Evolutionary conservation across 1,140 invertebrate genomes (phyloP), one percentile per base, ranked within the genome.

Genomic region (Halyomorpha halys): DNA sequence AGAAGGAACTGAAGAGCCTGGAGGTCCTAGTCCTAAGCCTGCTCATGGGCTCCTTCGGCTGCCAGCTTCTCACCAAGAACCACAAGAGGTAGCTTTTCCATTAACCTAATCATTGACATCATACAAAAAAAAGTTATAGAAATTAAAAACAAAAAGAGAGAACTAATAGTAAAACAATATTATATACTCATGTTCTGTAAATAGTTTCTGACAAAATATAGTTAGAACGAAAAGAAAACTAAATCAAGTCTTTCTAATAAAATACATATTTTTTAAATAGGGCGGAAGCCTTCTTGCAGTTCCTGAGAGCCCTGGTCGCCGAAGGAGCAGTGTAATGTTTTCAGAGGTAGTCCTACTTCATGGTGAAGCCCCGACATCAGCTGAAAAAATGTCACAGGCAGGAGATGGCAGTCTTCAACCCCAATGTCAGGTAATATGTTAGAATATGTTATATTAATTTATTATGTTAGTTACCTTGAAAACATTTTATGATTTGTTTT

Each of bases 311-410:
- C 51, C 62, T 8, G 51, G 61, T 13, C 39, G 70, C 44, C 80
- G 89, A 25, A 78, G 87, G 44, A 90, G 88, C 34, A 89, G 86
- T 65, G 89, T 92, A 27, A 90, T 91, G 87, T 92, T 91, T 75
- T 90, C 86, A 70, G 87, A 91, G 70, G 86, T 89, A 13, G 84
- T 90, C 34, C 75, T 90, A 30, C 77, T 89, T 27, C 87, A 90
- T 71, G 86, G 78, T 62, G 66, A 68, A 2, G 67, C 74, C 30
- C 80, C 90, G 18, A 90, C 87, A 74, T 90, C 86, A 21, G 88
- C 85, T 54, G 89, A 93, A 71, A 91, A 91, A 74, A 91, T 89
- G 81, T 91, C 89, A 0, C 90, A 93, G 76, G 89, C 89, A 49
- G 87, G 85, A 78, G 77, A 75, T 39, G 71, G 70, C 11, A 69